Evolutionary conservation across 1,140 invertebrate genomes (phyloP), one percentile per base, ranked within the genome.

Genomic region (Archegozetes longisetosus): DNA sequence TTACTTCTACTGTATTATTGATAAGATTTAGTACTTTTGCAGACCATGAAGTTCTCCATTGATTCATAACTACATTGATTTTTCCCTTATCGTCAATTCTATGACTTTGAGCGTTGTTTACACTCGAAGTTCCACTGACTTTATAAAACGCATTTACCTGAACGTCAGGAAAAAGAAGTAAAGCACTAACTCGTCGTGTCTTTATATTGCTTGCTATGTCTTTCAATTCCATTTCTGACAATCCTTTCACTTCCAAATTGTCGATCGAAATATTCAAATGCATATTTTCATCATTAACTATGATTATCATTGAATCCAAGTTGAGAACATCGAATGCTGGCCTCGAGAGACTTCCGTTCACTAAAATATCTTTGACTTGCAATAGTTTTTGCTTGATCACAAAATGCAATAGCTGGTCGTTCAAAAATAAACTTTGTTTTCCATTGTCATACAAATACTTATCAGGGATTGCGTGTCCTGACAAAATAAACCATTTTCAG

Each of bases 151-250:
- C 55, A 9, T 40, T 54, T 1, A 66, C 46, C 2, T 26, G 51
- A 1, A 66, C 24, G 25, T 61, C 58, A 0, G 61, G 59, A 50
- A 63, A 65, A 9, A 49, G 58, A 46, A 66, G 27, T 0, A 65
- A 49, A 0, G 62, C 62, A 17, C 57, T 61, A 0, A 62, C 50
- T 9, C 61, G 53, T 22, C 55, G 17, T 13, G 59, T 46, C 13
- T 65, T 60, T 2, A 51, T 14, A 53, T 66, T 65, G 9, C 55
- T 62, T 1, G 64, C 64, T 24, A 65, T 58, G 57, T 66, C 65
- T 13, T 60, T 46, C 2, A 64, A 26, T 22, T 52, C 47, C 25
- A 66, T 63, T 13, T 62, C 50, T 14, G 49, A 52, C n/a, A 66
- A 22, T 4, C 65, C 65, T 13, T 23, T 28, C 14, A 63, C 51